Percentiles rank a stretch among this genome's conserved stretches.
Evolutionary conservation across 2,888 invertebrate genomes (phyloP).

Genomic region (Drosophila subsilvestris): DNA sequence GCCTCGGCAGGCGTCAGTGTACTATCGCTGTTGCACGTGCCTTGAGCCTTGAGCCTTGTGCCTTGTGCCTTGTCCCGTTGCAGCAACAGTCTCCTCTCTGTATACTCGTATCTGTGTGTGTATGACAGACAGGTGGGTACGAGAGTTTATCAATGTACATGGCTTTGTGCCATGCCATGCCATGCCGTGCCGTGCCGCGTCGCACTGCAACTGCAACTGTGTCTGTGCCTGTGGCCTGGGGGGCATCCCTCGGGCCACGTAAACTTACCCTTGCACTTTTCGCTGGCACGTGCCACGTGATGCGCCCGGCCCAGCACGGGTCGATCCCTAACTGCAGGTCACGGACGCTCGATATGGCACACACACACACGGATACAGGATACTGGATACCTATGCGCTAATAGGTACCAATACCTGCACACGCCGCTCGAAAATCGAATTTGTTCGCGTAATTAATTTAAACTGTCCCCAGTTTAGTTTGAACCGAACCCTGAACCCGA

Average conservation of each 20-base stretch:
- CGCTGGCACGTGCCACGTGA: constrained; percentile 58
- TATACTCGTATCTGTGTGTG: constrained; percentile 25
- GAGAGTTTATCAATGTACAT: constrained; percentile 59
- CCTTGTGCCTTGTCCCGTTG: not conserved
- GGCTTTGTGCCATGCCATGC: constrained; percentile 12
- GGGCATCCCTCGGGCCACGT: constrained; percentile 28
- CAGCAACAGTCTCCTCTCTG: not conserved
- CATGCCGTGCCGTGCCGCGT: no score
- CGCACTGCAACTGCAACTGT: constrained; percentile 45
- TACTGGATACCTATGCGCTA: constrained; percentile 6
- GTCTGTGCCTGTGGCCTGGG: constrained; percentile 41
- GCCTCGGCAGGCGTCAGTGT: constrained; percentile 31
- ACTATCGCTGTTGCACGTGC: constrained; percentile 29
- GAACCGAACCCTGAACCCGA: not conserved
- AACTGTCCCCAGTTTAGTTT: constrained; percentile 52
- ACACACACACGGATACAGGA: not conserved
- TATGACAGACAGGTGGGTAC: constrained; percentile 73
- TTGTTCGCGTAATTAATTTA: constrained; percentile 66
- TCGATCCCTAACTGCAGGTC: constrained; percentile 59
- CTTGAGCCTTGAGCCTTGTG: not conserved
- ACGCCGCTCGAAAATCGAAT: constrained; percentile 55
- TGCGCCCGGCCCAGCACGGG: constrained; percentile 22
- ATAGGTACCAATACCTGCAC: constrained; percentile 1
- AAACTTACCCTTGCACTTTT: constrained; percentile 43
- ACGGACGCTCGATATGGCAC: constrained; percentile 47